Percentiles rank a stretch among this genome's conserved stretches.
phyloP scores from a whole-genome alignment of 2,888 invertebrate species.

The Patella ulyssiponensis region DNA sequence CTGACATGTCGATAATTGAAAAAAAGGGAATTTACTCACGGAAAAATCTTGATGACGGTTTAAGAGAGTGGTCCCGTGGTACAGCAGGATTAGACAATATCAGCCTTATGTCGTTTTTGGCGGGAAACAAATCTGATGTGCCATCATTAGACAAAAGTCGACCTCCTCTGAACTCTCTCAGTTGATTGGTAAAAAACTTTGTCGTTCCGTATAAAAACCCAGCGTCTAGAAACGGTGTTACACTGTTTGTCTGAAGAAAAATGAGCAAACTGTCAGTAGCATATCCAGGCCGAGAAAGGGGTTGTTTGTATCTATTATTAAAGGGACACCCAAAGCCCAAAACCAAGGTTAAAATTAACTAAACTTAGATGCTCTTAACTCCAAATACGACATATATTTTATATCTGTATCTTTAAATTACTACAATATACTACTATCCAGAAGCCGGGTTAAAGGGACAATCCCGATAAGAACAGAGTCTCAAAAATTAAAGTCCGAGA shows the following conservation, averaged over 20 bases:
- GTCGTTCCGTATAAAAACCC: slow-evolving; percentile 77
- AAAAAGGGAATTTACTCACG: slow-evolving; percentile 71
- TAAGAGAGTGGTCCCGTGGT: slow-evolving; percentile 74
- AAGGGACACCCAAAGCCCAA: neutral
- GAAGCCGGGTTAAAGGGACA: too few relatives aligned
- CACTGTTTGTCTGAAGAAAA: slow-evolving; percentile 75
- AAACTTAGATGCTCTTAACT: too few relatives aligned
- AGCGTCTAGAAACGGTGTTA: slow-evolving; percentile 78
- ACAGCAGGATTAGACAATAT: slow-evolving; percentile 78
- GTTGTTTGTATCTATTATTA: too few relatives aligned
- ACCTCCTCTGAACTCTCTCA: slow-evolving; percentile 75
- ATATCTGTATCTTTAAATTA: too few relatives aligned
- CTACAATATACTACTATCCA: too few relatives aligned
- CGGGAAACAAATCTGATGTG: slow-evolving; percentile 73
- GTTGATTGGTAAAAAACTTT: slow-evolving; percentile 77
- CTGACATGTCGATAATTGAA: neutral
- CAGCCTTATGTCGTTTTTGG: slow-evolving; percentile 74
- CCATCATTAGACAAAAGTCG: slow-evolving; percentile 65
- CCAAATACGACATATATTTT: too few relatives aligned
- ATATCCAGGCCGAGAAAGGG: too few relatives aligned
- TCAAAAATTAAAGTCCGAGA: too few relatives aligned
- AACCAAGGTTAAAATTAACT: neutral
- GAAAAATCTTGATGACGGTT: slow-evolving; percentile 75
- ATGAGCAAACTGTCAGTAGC: too few relatives aligned
- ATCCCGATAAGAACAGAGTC: too few relatives aligned